Conservation (phyloP, 2,113 vertebrate genomes). For the Myiozetetes cayanensis region DNA sequence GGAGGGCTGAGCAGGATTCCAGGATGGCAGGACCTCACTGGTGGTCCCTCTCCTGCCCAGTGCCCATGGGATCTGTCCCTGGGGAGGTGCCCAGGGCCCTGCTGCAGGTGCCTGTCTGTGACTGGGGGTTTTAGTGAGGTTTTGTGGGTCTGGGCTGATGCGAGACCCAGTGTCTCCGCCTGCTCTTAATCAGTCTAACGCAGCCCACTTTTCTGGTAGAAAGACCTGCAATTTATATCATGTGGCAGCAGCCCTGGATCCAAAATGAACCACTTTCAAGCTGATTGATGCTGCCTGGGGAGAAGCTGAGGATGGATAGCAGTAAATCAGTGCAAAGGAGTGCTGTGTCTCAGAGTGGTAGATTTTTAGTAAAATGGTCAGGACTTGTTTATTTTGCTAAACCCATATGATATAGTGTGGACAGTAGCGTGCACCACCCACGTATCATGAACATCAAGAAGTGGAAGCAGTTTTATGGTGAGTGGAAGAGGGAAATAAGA, state of each 20-base stretch:
- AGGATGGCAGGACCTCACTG: not conserved
- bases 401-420: accelerated
- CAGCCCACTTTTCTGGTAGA: not conserved
- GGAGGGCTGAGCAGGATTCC: not conserved
- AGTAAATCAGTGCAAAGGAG: not conserved
- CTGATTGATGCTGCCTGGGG: not conserved
- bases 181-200: not conserved
- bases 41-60: not conserved
- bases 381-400: not conserved
- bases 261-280: not conserved
- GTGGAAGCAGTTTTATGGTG: not conserved
- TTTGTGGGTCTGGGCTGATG: not conserved
- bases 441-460: not conserved
- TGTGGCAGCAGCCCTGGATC: not conserved
- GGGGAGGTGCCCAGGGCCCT: not conserved
- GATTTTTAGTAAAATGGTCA: not conserved
- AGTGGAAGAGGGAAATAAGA: not conserved
- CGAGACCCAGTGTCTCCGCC: accelerated
- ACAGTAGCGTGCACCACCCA: no score
- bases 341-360: not conserved
- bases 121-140: not conserved
- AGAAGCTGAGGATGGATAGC: not conserved
- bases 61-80: not conserved
- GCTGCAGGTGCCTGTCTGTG: not conserved
- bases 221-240: not conserved